Percentiles rank a stretch among this genome's conserved stretches.
These are phyloP conservation scores for Aptenodytes forsteri DNA, from an alignment of 2,113 vertebrate genomes.

Conservation along the genomic window DNA sequence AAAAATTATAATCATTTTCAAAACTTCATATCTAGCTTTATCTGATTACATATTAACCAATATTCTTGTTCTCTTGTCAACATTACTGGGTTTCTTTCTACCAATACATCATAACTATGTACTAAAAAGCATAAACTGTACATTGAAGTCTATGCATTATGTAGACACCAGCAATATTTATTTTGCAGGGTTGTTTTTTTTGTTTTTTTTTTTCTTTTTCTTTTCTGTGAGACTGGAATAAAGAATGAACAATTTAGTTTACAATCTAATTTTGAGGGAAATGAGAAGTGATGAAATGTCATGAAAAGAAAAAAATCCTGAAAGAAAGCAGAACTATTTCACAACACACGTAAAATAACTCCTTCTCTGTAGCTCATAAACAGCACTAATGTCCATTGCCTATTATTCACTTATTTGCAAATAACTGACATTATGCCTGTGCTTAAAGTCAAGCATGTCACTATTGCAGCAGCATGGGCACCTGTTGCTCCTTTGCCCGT, in stretches of 20 bases:
- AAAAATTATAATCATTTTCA: neutral
- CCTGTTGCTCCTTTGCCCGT: neutral
- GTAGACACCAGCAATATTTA: neutral
- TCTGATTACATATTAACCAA: neutral
- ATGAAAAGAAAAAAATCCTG: slow-evolving; percentile 35
- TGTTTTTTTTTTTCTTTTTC: neutral
- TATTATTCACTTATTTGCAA: slow-evolving; percentile 26
- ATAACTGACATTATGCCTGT: neutral
- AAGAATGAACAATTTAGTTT: slow-evolving; percentile 44
- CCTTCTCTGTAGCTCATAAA: neutral
- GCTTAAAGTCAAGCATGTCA: neutral
- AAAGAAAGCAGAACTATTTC: slow-evolving; percentile 53
- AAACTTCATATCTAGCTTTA: neutral
- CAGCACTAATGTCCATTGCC: neutral
- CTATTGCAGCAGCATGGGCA: neutral
- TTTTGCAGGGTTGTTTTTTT: neutral
- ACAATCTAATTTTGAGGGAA: slow-evolving; percentile 64
- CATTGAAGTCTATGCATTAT: neutral
- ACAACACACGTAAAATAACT: slow-evolving; percentile 17
- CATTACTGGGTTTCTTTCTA: neutral
- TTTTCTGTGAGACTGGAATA: slow-evolving; percentile 3
- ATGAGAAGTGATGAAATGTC: slow-evolving; percentile 62
- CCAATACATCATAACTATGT: neutral
- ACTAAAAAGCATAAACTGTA: neutral
- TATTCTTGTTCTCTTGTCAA: neutral